A percentile compares a stretch with the other conserved stretches of the same genome.
Evolutionary conservation across 2,888 invertebrate genomes (phyloP).

Genomic region (Thera britannica): DNA sequence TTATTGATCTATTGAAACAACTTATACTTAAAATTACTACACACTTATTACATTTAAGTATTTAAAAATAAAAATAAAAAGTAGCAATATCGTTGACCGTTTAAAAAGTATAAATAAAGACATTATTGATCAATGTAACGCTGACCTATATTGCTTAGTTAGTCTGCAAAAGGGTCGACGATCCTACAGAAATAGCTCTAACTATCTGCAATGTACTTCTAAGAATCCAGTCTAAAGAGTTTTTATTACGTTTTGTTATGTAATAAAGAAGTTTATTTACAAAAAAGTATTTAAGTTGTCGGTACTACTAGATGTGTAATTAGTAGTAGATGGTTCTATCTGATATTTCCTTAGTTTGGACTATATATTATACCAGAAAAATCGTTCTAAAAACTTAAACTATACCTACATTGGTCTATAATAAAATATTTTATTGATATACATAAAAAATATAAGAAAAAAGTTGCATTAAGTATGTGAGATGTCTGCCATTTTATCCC

Average conservation of each 20-base stretch:
- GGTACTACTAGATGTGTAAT: no score
- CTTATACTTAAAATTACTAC: no score
- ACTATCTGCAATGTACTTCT: conserved; percentile 2
- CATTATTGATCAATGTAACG: conserved; percentile 9
- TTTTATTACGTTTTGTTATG: not conserved
- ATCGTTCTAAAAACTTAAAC: no score
- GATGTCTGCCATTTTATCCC: not conserved
- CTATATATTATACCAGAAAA: no score
- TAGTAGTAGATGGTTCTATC: no score
- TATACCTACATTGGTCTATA: no score
- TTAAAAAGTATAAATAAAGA: conserved; percentile 8
- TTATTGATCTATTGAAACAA: no score
- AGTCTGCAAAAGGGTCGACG: conserved; percentile 13
- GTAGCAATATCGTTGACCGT: not conserved
- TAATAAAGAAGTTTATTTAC: not conserved
- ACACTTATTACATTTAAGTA: no score
- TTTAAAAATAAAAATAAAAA: not conserved
- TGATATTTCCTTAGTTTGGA: no score
- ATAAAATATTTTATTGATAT: no score
- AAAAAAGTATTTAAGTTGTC: no score
- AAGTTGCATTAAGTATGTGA: not conserved
- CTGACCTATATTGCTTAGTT: conserved; percentile 19
- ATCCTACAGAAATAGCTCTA: conserved; percentile 15
- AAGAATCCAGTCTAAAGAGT: not conserved
- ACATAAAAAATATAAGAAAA: no score